These are phyloP conservation scores for Tachypleus tridentatus DNA, from an alignment of 1,140 invertebrate species.

Conservation along the genomic window DNA sequence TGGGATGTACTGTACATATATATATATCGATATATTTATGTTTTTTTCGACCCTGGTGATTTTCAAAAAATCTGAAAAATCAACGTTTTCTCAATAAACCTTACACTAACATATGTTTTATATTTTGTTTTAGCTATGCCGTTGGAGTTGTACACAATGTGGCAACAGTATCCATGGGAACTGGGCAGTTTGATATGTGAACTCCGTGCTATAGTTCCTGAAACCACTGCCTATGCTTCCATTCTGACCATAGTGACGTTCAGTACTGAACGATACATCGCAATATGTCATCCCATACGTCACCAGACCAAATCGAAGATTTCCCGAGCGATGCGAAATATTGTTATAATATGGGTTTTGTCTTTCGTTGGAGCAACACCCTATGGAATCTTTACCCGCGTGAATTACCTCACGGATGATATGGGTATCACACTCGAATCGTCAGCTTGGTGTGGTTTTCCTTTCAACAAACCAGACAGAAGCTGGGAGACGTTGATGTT, in stretches of 20 bases:
- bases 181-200: constrained; percentile 72
- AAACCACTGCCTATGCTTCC: constrained; percentile 72
- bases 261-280: constrained; percentile 49
- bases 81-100: neutral
- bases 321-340: constrained; percentile 63
- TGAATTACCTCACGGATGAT: constrained; percentile 25
- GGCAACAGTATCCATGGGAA: constrained; percentile 87
- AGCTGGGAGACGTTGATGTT: constrained; percentile 30
- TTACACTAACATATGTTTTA: neutral
- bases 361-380: constrained; percentile 63
- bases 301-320: constrained; percentile 13
- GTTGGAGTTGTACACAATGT: constrained; percentile 72
- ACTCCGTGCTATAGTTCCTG: constrained; percentile 65
- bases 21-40: too few relatives aligned
- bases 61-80: too few relatives aligned
- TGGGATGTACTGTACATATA: too few relatives aligned
- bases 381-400: constrained; percentile 45
- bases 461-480: constrained; percentile 27
- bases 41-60: too few relatives aligned
- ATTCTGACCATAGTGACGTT: constrained; percentile 30
- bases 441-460: constrained; percentile 31
- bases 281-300: constrained; percentile 60
- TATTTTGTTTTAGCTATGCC: constrained; percentile 56
- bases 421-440: constrained; percentile 22
- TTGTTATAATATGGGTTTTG: constrained; percentile 61